Percentiles rank a stretch among this genome's conserved stretches.
phyloP scores from a whole-genome alignment of 2,888 invertebrate genomes.

The Leptinotarsa haldemani region DNA sequence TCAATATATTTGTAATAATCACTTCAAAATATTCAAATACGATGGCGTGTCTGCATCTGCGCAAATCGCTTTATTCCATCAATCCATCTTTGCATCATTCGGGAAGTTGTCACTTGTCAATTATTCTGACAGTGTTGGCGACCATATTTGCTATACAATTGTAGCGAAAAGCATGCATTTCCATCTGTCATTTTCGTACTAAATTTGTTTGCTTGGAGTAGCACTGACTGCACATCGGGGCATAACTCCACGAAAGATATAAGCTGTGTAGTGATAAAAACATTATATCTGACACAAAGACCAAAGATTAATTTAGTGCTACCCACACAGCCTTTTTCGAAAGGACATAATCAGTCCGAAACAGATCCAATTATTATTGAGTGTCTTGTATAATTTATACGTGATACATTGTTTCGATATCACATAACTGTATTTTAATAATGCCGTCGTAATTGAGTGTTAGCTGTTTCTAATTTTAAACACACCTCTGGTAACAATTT shows the following conservation, averaged over 20 bases:
- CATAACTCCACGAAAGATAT: background rate
- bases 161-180: too few relatives aligned
- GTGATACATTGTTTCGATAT: slow-evolving; percentile 40
- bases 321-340: slow-evolving; percentile 28
- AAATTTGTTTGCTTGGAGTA: too few relatives aligned
- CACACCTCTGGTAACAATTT: slow-evolving; percentile 23
- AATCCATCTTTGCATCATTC: too few relatives aligned
- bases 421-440: slow-evolving; percentile 30
- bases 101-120: too few relatives aligned
- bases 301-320: slow-evolving; percentile 27
- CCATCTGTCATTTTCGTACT: too few relatives aligned
- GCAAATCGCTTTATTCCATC: too few relatives aligned
- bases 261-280: background rate
- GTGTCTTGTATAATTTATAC: slow-evolving; percentile 39
- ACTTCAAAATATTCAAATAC: too few relatives aligned
- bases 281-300: background rate
- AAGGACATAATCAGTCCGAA: slow-evolving; percentile 35
- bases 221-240: background rate
- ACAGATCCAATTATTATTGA: slow-evolving; percentile 42
- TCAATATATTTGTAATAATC: too few relatives aligned
- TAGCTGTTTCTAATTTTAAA: slow-evolving; percentile 23
- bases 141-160: too few relatives aligned
- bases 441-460: slow-evolving; percentile 36
- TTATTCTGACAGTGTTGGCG: too few relatives aligned
- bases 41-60: too few relatives aligned